Conservation (phyloP, 2,888 invertebrate species). For the Xanthia icteritia region DNA sequence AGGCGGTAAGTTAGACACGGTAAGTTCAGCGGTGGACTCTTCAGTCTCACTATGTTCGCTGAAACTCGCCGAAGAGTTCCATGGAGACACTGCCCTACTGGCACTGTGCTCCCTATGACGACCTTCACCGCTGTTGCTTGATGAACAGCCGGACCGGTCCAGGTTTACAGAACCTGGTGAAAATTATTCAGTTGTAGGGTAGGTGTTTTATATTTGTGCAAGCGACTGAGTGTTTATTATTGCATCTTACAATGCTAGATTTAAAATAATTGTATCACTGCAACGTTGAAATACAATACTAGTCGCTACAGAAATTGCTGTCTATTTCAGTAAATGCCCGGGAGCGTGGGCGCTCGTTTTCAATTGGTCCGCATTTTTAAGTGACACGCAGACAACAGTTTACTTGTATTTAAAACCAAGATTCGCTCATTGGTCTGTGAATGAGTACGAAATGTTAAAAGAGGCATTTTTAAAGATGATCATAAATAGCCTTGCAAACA, state of each 20-base stretch:
- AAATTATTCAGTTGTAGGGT: constrained; percentile 21
- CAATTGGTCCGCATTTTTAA: background rate
- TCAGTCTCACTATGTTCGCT: constrained; percentile 86
- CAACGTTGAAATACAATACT: background rate
- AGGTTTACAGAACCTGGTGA: constrained; percentile 79
- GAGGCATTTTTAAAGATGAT: background rate
- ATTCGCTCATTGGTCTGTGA: background rate
- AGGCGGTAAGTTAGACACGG: constrained; percentile 85
- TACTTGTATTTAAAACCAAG: background rate
- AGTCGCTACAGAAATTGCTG: background rate
- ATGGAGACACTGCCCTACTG: constrained; percentile 84
- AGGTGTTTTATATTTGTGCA: background rate
- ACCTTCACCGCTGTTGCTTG: constrained; percentile 84
- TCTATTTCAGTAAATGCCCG: background rate
- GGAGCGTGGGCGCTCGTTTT: background rate
- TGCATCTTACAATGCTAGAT: background rate
- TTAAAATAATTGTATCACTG: background rate
- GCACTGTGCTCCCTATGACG: constrained; percentile 74
- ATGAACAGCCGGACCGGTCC: constrained; percentile 86
- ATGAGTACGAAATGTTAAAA: background rate
- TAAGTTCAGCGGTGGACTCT: constrained; percentile 81
- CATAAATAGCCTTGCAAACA: background rate
- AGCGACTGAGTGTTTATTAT: background rate
- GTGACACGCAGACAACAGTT: background rate
- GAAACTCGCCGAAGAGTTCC: constrained; percentile 86